Evolutionary conservation across 2,888 invertebrate species (phyloP).

Genomic region (Phortica okadai): DNA sequence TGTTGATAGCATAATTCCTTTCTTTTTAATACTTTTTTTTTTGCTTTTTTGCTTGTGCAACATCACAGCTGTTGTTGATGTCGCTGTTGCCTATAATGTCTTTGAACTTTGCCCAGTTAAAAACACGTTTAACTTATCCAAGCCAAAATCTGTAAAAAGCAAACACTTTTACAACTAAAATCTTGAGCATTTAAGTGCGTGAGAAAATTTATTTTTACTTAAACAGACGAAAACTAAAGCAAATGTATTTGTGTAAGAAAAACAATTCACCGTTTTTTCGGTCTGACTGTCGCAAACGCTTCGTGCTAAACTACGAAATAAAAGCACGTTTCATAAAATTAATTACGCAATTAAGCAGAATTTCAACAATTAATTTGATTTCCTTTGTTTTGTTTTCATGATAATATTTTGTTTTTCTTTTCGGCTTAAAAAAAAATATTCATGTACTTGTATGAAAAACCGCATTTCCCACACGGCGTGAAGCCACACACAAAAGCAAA

Average conservation of each 20-base stretch:
- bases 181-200: neutral
- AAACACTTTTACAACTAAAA: neutral
- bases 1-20: neutral
- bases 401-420: neutral
- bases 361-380: constrained; percentile 9
- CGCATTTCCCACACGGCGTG: no score
- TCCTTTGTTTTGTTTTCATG: neutral
- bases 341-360: constrained; percentile 21
- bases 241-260: constrained; percentile 13
- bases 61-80: constrained; percentile 3
- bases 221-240: neutral
- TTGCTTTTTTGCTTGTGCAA: neutral
- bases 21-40: neutral
- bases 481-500: no score
- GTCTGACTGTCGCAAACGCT: neutral
- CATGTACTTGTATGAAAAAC: no score
- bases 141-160: neutral
- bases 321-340: constrained; percentile 17
- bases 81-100: neutral
- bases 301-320: constrained; percentile 20
- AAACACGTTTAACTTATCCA: constrained; percentile 5
- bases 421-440: neutral
- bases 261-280: neutral
- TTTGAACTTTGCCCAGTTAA: constrained; percentile 11
- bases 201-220: constrained; percentile 1